Base-by-base conservation (phyloP, 2,797 vertebrate species). In the Artibeus lituratus region DNA sequence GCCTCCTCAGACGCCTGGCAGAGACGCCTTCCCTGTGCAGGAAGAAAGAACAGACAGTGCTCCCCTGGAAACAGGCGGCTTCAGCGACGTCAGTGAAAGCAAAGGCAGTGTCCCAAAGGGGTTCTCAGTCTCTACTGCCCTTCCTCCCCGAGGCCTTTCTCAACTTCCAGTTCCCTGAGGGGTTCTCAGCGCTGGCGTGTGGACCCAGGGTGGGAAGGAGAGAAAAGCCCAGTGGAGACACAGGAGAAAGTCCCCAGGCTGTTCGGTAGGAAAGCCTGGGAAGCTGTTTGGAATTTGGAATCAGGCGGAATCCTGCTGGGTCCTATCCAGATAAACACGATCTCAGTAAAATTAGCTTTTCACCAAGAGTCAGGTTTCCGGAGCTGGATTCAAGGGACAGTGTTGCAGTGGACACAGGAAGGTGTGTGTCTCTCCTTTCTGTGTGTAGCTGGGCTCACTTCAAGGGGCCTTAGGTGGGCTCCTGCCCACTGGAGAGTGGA, bases 351-450 rank as follows among this genome's bases (percentile, higher is more conserved):
- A 22, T 67, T 26, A 15, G 35, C 39, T 42, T 69, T 80, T 47
- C 47, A 4, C 37, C 16, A 62, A 76, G 69, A 91, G 12, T 1
- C 32, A 76, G 39, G 47, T 44, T 92, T 87, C 39, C 89, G 11
- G 44, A 88, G 89, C 70, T 29, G 59, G 85, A 39, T 55, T 59
- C 39, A 49, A 82, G 90, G 49, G 62, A 8, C 35, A 24, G n/a
- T 2, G 0, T 67, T 57, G 14, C 5, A 16, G 35, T 12, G 47
- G 86, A 39, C 5, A 10, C 12, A 22, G 12, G 32, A 39, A 55
- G 67, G 12, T 7, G 1, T 73, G 18, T 76, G 55, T 51, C 37
- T 15, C 7, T 94, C 80, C 49, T 84, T 77, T 39, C 32, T 15
- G 15, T 85, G 37, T 59, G 44, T 3, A 87, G 37, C 44, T 80